Evolutionary conservation across 2,113 vertebrate genomes (phyloP), one percentile per base, ranked within the genome.

Genomic region (Prunella himalayana): DNA sequence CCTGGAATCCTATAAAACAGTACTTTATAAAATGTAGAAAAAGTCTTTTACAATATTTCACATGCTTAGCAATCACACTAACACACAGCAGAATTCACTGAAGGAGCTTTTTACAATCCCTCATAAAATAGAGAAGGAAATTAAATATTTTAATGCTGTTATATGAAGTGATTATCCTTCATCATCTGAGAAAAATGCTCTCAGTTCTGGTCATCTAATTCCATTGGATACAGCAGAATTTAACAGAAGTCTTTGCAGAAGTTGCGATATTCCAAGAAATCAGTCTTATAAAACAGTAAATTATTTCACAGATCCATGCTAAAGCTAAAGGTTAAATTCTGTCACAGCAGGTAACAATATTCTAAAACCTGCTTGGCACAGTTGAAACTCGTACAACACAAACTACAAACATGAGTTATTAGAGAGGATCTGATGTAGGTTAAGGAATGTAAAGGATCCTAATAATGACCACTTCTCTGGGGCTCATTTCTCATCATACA

Each of bases 121-220:
- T 70, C 30, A 83, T 86, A 92, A 95, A 95, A 90, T 14, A 83
- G 68, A 59, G 47, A 86, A 69, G 35, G 71, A 77, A 92, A 93
- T 96, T 59, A 92, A 95, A 88, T 86, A 78, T 92, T 80, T 85
- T 83, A 73, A 69, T 78, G 30, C n/a, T 90, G 37, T 51, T 86
- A 44, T 39, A 61, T 70, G 11, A 95, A 81, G 42, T 61, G 49
- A 92, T 82, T 82, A 63, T 80, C 21, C 35, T 77, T 35, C 54
- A 45, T 80, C 54, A 81, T 35, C 64, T 88, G 64, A 28, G 66
- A 95, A 91, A 91, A 81, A 86, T 70, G 16, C 6, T 27, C 9
- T 73, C 71, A 53, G n/a, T 80, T 91, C 63, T 90, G 45, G 20
- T 61, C 57, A 63, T 63, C 37, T 86, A 45, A 90, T 93, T 90